phyloP scores from a whole-genome alignment of 2,888 invertebrate species.

The Cephus pulcher region DNA sequence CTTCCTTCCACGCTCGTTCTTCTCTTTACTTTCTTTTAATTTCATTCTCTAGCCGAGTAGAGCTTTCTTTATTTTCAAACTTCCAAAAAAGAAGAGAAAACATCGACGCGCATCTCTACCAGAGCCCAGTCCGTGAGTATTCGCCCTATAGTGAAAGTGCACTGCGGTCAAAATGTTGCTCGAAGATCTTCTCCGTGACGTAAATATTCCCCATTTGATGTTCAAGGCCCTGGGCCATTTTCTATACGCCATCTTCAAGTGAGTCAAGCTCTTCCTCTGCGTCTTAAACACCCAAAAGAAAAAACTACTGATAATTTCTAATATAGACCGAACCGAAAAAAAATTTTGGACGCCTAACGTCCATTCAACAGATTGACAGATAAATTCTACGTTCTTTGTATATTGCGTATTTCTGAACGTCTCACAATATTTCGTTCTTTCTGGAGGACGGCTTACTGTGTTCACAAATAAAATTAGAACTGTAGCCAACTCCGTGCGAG shows the following conservation, averaged over 20 bases:
- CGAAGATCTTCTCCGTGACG: not conserved
- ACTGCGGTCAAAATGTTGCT: not conserved
- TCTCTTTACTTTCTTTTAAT: not conserved
- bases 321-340: not conserved
- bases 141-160: not conserved
- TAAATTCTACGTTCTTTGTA: not conserved
- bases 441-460: conserved; percentile 24
- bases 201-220: not conserved
- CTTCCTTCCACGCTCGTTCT: not conserved
- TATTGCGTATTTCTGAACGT: not conserved
- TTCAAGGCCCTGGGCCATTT: not conserved
- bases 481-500: conserved; percentile 34
- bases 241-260: not conserved
- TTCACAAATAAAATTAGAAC: conserved; percentile 53
- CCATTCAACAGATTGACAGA: not conserved
- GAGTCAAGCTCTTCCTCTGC: not conserved
- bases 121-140: not conserved
- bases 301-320: not conserved
- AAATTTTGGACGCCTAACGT: not conserved
- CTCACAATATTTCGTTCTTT: not conserved
- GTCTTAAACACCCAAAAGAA: no score
- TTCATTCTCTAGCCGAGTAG: not conserved
- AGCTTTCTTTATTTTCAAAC: not conserved
- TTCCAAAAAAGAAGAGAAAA: not conserved
- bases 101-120: not conserved